Base-by-base conservation (phyloP, 2,888 invertebrate genomes). In the Cactoblastis cactorum region DNA sequence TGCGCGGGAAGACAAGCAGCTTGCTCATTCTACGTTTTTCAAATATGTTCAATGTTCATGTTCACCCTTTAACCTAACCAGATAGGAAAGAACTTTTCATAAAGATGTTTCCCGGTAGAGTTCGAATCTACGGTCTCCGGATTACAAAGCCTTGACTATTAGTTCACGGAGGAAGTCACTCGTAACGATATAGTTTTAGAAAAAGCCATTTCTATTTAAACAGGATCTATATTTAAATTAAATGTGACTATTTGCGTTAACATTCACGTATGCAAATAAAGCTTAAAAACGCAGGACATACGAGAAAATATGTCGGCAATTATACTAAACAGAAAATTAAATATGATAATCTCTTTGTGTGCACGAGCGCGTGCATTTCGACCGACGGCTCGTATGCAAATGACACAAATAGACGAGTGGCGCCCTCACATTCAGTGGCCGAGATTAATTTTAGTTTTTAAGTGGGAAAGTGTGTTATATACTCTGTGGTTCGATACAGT, bases 301-400 rank as follows among this genome's bases (percentile, higher is more conserved):
- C 61, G 65, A 67, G 67, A 63, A 77, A 77, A 82, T 76, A 74
- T 73, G 76, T 73, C 55, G 69, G 78, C 76, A 83, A 83, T 83
- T 83, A 82, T 70, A 80, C 76, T 77, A 80, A 81, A 81, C 68
- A 77, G 74, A 77, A 76, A 80, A 83, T 83, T 81, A 79, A 83
- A 83, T 84, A 83, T 81, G 77, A 83, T 80, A 80, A 83, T 79
- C 72, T 71, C 76, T 79, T 80, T 83, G 78, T 78, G 64, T 58
- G 65, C 54, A 63, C 63, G 51, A 49, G 45, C 53, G 50, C 51
- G 49, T 53, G 54, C 60, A 63, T 53, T 53, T 58, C 63, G 63
- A 58, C 52, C 61, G 62, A 62, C 72, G 70, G 68, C 58, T 63
- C 57, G 63, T 82, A 85, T 85, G 84, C 76, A 77, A 85, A 85